Conservation (phyloP, 2,113 vertebrate genomes). For the Sminthopsis crassicaudata region DNA sequence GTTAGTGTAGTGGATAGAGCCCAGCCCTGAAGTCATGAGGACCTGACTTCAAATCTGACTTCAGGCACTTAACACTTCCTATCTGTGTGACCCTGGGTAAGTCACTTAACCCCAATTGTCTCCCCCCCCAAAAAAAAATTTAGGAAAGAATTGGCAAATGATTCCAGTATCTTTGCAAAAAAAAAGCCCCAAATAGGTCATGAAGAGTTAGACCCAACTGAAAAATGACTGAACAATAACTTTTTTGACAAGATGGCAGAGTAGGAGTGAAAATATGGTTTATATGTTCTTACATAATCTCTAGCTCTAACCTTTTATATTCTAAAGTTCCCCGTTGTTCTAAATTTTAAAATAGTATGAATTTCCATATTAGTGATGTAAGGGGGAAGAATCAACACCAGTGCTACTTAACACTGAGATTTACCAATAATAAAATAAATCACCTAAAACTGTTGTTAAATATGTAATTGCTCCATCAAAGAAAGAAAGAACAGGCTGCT, state of each 20-base stretch:
- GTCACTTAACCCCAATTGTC: no score
- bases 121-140: no score
- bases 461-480: constrained; percentile 65
- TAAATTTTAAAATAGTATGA: not conserved
- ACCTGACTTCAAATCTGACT: no score
- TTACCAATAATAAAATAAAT: constrained; percentile 61
- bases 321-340: not conserved
- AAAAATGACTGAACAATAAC: no score
- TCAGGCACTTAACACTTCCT: no score
- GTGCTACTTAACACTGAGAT: constrained; percentile 42
- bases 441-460: constrained; percentile 68
- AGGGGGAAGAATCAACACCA: constrained; percentile 23
- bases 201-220: no score
- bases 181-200: no score
- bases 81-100: no score
- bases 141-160: no score
- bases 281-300: not conserved
- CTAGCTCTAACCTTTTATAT: not conserved
- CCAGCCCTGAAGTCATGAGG: no score
- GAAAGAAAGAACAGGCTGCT: constrained; percentile 59
- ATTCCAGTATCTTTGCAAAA: no score
- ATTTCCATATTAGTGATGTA: constrained; percentile 38
- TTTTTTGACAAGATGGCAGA: not conserved
- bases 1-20: no score
- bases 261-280: not conserved